Conservation (phyloP, 2,797 vertebrate genomes). For the Telmatherina bonti region DNA sequence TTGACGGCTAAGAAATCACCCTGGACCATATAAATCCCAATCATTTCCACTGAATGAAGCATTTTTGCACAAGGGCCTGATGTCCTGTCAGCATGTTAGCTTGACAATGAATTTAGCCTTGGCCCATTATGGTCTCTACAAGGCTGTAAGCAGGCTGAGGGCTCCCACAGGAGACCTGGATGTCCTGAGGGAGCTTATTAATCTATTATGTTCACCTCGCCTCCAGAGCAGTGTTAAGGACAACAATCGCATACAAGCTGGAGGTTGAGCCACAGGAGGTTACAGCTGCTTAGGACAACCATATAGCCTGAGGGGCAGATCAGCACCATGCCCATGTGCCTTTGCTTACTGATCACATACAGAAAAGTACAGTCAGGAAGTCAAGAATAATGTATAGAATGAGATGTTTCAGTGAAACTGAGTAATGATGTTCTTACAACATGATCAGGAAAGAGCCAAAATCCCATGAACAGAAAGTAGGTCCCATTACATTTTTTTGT, state of each 20-base stretch:
- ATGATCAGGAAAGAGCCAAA: neutral
- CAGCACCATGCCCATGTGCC: conserved; percentile 50
- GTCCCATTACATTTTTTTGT: neutral
- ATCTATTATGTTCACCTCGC: conserved; percentile 71
- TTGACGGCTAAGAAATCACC: neutral
- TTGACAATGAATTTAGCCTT: conserved; percentile 28
- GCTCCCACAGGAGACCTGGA: conserved; percentile 52
- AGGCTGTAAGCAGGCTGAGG: conserved; percentile 32
- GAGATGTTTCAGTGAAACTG: neutral
- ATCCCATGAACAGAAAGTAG: neutral
- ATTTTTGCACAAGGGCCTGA: conserved; percentile 3
- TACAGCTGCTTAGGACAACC: conserved; percentile 51
- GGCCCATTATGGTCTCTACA: conserved; percentile 30
- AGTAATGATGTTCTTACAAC: neutral
- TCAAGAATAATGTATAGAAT: conserved; percentile 20
- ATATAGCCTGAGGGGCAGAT: conserved; percentile 36
- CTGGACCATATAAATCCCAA: neutral
- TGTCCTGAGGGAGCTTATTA: conserved; percentile 71
- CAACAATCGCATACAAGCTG: conserved; percentile 58
- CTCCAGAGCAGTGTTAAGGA: conserved; percentile 61
- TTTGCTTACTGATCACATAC: conserved; percentile 39
- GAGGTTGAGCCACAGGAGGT: conserved; percentile 58
- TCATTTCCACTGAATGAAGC: neutral
- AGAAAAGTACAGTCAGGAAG: conserved; percentile 23
- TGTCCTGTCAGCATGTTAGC: conserved; percentile 33